A percentile compares a stretch with the other conserved stretches of the same genome.
Evolutionary conservation across 2,113 vertebrate genomes (phyloP).

Genomic region (Otis tarda): DNA sequence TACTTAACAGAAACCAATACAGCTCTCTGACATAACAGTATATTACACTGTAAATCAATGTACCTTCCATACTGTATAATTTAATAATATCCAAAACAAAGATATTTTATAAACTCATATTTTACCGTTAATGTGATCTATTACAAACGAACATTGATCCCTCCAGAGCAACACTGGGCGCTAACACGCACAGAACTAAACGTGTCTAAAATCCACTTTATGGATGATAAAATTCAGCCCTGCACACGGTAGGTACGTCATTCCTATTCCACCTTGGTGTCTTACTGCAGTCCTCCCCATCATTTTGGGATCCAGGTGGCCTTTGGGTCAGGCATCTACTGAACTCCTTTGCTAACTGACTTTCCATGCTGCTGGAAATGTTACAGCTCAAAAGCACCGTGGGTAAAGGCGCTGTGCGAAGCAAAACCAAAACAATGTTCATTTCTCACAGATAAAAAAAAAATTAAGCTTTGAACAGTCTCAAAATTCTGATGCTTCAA

Average conservation of each 20-base stretch:
- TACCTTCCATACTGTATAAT: background rate
- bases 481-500: background rate
- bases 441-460: background rate
- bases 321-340: background rate
- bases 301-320: background rate
- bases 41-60: background rate
- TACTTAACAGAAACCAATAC: constrained; percentile 21
- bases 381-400: background rate
- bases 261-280: background rate
- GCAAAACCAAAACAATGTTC: background rate
- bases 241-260: rapidly evolving
- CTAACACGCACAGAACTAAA: background rate
- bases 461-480: background rate
- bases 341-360: background rate
- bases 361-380: background rate
- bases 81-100: constrained; percentile 1
- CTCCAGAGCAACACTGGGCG: background rate
- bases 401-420: background rate
- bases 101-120: background rate
- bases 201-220: background rate
- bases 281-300: background rate
- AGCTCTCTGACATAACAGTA: background rate
- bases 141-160: background rate
- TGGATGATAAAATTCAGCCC: background rate
- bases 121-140: background rate